Evolutionary conservation across 1,140 invertebrate species (phyloP).

Genomic region (Eulimnadia texana): DNA sequence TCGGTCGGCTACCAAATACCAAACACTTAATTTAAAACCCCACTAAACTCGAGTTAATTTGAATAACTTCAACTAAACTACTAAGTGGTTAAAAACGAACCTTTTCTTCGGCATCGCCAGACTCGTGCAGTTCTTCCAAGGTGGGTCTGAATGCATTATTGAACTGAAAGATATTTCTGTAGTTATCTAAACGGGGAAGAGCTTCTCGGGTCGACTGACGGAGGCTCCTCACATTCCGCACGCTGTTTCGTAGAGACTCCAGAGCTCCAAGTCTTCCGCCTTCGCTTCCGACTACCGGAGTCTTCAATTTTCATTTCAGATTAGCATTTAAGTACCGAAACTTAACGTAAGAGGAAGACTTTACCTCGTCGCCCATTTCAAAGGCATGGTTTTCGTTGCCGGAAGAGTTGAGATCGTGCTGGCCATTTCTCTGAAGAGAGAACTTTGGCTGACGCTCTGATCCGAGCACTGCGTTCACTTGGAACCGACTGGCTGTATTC

Average conservation of each 20-base stretch:
- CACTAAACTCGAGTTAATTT: background rate
- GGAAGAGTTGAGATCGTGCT: background rate
- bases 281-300: no score
- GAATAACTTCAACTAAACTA: background rate
- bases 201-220: conserved; percentile 32
- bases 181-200: conserved; percentile 20
- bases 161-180: background rate
- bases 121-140: conserved; percentile 11
- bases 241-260: background rate
- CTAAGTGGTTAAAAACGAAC: no score
- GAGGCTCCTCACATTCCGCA: background rate
- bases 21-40: background rate
- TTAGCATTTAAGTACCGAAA: background rate
- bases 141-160: background rate
- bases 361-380: conserved; percentile 9
- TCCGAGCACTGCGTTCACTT: background rate
- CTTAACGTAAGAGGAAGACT: background rate
- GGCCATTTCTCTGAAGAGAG: background rate
- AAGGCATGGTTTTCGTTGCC: conserved; percentile 1
- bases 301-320: background rate
- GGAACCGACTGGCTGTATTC: background rate
- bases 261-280: background rate
- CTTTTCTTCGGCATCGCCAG: background rate
- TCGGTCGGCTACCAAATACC: background rate
- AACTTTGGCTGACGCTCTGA: background rate